Evolutionary conservation across 2,113 vertebrate species (phyloP).

Genomic region (Zonotrichia leucophrys): DNA sequence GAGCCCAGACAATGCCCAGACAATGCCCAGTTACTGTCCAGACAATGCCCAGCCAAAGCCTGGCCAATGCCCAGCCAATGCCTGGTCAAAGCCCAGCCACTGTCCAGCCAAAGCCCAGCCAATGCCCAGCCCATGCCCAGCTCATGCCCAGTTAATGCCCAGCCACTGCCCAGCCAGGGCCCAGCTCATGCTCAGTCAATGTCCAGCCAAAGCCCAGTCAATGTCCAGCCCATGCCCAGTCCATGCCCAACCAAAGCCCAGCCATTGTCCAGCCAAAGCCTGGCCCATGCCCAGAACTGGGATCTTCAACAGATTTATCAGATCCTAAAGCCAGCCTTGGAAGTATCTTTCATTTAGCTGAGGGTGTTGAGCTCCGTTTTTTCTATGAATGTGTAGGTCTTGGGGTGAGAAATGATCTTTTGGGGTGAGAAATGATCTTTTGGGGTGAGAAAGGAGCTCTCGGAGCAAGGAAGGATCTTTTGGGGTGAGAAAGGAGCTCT

Average conservation of each 20-base stretch:
- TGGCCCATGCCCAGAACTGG: background rate
- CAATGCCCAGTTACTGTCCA: too few relatives aligned
- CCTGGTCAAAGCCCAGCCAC: too few relatives aligned
- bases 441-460: too few relatives aligned
- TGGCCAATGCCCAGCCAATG: background rate
- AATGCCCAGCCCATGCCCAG: too few relatives aligned
- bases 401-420: background rate
- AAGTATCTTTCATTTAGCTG: background rate
- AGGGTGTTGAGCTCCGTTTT: background rate
- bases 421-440: background rate
- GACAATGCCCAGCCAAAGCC: accelerated
- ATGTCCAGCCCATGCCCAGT: too few relatives aligned
- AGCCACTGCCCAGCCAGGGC: background rate
- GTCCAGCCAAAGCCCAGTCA: too few relatives aligned
- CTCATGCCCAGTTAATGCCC: too few relatives aligned
- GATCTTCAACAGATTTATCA: background rate
- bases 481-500: background rate
- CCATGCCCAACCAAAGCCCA: too few relatives aligned
- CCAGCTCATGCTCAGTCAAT: background rate
- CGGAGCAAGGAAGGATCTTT: background rate
- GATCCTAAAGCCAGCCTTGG: background rate
- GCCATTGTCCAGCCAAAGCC: too few relatives aligned
- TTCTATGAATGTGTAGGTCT: background rate
- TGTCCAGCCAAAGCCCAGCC: too few relatives aligned
- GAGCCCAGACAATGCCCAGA: too few relatives aligned